phyloP scores from a whole-genome alignment of 2,113 vertebrate genomes.

The Morone saxatilis region DNA sequence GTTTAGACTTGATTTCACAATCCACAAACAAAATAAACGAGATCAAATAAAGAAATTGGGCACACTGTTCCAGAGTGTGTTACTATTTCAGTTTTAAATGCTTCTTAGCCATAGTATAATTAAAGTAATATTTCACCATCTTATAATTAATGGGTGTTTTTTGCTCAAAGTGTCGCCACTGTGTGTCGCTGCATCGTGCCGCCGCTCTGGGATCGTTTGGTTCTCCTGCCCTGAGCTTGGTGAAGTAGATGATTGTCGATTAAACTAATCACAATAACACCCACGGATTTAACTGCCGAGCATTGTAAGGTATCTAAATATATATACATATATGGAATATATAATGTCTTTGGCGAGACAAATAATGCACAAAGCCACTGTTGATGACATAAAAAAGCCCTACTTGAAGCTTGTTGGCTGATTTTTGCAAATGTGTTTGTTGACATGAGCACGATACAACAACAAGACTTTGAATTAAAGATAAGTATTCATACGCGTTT shows the following conservation, averaged over 20 bases:
- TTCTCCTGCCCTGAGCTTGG: conserved; percentile 14
- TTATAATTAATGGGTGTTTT: neutral
- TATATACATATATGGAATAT: neutral
- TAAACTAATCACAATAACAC: neutral
- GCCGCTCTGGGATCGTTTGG: conserved; percentile 66
- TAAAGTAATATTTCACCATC: neutral
- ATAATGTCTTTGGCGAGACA: neutral
- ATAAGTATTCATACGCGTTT: too few relatives aligned
- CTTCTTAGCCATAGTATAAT: neutral
- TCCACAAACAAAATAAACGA: too few relatives aligned
- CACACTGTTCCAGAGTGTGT: too few relatives aligned
- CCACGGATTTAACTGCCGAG: neutral
- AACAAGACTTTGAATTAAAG: too few relatives aligned
- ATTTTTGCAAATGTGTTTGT: too few relatives aligned
- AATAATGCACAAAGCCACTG: neutral
- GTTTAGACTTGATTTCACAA: too few relatives aligned
- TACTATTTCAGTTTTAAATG: neutral
- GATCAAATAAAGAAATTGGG: too few relatives aligned
- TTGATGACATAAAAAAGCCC: too few relatives aligned
- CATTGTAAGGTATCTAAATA: neutral
- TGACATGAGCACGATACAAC: too few relatives aligned
- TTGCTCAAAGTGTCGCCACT: neutral
- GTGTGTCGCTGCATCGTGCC: neutral
- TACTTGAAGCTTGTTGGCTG: too few relatives aligned
- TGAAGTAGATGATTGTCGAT: conserved; percentile 29